phyloP scores from a whole-genome alignment of 37 sponge, comb jelly and placozoan genomes.

The Beroe forskalii region DNA sequence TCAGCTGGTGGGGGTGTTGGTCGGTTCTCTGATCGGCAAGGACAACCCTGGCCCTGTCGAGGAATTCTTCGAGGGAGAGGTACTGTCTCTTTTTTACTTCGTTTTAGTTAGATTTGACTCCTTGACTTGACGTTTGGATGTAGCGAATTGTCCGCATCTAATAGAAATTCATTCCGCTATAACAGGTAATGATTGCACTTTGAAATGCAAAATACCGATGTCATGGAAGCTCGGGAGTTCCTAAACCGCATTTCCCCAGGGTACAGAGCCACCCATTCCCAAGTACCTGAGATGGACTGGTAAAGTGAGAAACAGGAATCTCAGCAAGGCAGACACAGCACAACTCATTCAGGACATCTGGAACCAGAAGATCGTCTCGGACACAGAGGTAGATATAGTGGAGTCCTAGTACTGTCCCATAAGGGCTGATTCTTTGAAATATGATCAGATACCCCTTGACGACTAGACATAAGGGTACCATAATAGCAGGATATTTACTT shows the following conservation, averaged over 20 bases:
- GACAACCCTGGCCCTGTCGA: conserved; percentile 68
- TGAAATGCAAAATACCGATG: too few species aligned
- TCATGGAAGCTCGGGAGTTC: too few species aligned
- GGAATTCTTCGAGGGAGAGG: conserved; percentile 78
- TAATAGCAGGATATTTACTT: too few species aligned
- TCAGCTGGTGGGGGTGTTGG: conserved; percentile 79
- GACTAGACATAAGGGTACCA: too few species aligned
- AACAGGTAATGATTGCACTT: too few species aligned
- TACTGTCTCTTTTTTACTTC: conserved; percentile 28
- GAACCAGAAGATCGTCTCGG: conserved; percentile 67
- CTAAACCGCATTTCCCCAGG: too few species aligned
- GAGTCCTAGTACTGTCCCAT: too few species aligned
- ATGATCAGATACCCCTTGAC: too few species aligned
- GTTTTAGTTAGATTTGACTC: not conserved
- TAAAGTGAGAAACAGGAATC: conserved; percentile 69
- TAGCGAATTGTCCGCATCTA: not conserved
- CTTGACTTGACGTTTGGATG: not conserved
- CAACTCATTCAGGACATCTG: conserved; percentile 80
- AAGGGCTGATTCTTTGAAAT: too few species aligned
- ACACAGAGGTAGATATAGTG: conserved; percentile 63
- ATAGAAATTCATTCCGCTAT: too few species aligned
- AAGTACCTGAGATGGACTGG: conserved; percentile 76
- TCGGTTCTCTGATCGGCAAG: conserved; percentile 81
- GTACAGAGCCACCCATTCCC: conserved; percentile 75
- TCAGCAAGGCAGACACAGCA: conserved; percentile 68